These are phyloP conservation scores for Anaspis maculata DNA, from an alignment of 2,888 invertebrate species.

Conservation along the genomic window DNA sequence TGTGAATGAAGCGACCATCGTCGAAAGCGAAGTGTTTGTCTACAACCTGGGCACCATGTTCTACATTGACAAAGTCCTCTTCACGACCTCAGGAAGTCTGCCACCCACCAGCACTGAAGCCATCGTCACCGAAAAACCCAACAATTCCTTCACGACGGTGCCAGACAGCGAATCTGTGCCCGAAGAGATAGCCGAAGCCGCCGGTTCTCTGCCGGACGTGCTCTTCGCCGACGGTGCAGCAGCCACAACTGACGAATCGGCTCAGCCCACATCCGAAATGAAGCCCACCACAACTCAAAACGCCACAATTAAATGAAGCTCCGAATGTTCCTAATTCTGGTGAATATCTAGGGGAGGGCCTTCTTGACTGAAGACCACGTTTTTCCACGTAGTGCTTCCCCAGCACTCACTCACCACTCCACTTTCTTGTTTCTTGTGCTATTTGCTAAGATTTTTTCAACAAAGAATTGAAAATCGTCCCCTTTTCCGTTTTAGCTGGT, in stretches of 20 bases:
- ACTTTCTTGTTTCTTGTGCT: too few relatives aligned
- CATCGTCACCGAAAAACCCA: slow-evolving; percentile 14
- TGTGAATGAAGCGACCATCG: slow-evolving; percentile 50
- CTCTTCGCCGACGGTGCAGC: slow-evolving; percentile 36
- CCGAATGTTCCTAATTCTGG: slow-evolving; percentile 10
- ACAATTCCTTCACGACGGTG: slow-evolving; percentile 21
- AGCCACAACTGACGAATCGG: slow-evolving; percentile 20
- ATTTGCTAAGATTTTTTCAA: too few relatives aligned
- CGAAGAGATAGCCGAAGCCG: slow-evolving; percentile 35
- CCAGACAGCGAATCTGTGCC: slow-evolving; percentile 33
- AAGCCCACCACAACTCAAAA: slow-evolving; percentile 16
- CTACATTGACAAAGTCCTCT: slow-evolving; percentile 52
- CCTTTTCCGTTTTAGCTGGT: too few relatives aligned
- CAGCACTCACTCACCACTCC: too few relatives aligned
- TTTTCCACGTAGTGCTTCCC: too few relatives aligned
- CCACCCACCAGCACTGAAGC: slow-evolving; percentile 23
- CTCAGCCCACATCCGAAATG: slow-evolving; percentile 2
- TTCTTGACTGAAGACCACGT: too few relatives aligned
- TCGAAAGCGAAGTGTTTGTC: slow-evolving; percentile 55
- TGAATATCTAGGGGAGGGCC: too few relatives aligned
- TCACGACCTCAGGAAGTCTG: slow-evolving; percentile 34
- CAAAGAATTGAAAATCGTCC: too few relatives aligned
- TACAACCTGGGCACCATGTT: slow-evolving; percentile 59
- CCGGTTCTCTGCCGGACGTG: slow-evolving; percentile 36
- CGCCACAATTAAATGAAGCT: slow-evolving; percentile 23